Conservation (phyloP, 1,140 invertebrate species). For the Bombus waltoni region DNA sequence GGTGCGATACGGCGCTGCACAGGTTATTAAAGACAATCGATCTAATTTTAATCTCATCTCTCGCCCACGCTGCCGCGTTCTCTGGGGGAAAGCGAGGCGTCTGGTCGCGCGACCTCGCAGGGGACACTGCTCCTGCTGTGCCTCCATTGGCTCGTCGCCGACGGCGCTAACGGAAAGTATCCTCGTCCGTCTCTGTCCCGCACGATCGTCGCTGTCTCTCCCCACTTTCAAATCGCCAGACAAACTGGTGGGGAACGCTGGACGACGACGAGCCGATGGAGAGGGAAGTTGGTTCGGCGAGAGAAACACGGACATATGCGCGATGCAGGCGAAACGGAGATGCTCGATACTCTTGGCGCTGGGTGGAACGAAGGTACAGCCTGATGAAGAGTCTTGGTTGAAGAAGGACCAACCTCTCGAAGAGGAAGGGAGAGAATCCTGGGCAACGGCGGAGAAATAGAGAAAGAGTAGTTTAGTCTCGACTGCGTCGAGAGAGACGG, state of each 20-base stretch:
- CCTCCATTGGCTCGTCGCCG: constrained; percentile 37
- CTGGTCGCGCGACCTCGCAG: constrained; percentile 60
- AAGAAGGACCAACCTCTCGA: background rate
- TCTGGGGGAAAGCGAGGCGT: constrained; percentile 40
- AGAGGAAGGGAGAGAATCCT: background rate
- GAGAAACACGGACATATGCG: background rate
- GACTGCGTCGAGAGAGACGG: background rate
- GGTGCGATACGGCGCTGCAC: constrained; percentile 35
- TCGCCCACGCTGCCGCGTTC: constrained; percentile 56
- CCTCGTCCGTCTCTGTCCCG: background rate
- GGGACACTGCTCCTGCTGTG: constrained; percentile 60
- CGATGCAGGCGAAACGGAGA: background rate
- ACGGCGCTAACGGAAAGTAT: constrained; percentile 56
- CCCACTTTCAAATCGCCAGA: constrained; percentile 7
- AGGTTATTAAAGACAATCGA: constrained; percentile 68
- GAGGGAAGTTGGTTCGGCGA: background rate
- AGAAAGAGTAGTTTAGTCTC: background rate
- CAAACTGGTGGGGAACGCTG: background rate
- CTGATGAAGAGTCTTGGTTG: too few relatives aligned
- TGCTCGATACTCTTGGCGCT: background rate
- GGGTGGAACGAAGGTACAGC: background rate
- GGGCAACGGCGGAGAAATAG: background rate
- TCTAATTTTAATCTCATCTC: constrained; percentile 68
- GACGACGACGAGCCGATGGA: background rate
- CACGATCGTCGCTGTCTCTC: background rate